A percentile compares a stretch with the other conserved stretches of the same genome.
Evolutionary conservation across 2,113 vertebrate species (phyloP).

Genomic region (Corydoras maculifer): DNA sequence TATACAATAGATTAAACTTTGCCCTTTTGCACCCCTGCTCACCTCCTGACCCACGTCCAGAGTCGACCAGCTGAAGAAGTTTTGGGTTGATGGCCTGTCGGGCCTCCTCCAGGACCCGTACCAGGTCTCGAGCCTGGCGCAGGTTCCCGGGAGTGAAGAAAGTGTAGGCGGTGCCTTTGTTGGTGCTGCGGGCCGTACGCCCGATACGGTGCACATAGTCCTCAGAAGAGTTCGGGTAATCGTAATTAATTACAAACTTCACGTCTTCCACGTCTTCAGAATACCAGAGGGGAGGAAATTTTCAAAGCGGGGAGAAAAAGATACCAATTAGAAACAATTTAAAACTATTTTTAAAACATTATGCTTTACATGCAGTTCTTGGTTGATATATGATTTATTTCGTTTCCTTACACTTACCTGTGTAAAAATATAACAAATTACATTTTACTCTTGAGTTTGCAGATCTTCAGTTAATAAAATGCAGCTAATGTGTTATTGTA

Average conservation of each 20-base stretch:
- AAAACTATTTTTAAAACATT: too few species aligned
- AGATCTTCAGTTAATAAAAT: too few species aligned
- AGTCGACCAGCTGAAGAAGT: conserved; percentile 89
- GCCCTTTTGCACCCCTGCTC: conserved; percentile 15
- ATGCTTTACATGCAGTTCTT: too few species aligned
- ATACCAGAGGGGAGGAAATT: background rate
- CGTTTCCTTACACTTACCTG: too few species aligned
- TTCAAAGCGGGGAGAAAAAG: background rate
- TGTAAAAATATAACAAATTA: too few species aligned
- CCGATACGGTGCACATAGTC: conserved; percentile 97
- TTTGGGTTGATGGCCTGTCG: conserved; percentile 96
- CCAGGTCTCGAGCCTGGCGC: conserved; percentile 89
- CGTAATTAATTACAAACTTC: conserved; percentile 99
- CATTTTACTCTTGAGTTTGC: too few species aligned
- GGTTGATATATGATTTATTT: too few species aligned
- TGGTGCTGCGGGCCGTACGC: conserved; percentile 93
- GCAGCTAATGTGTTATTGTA: too few species aligned
- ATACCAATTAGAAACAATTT: conserved; percentile 1
- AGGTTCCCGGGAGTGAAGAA: conserved; percentile 97
- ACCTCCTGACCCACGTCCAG: conserved; percentile 81
- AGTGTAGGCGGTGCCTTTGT: conserved; percentile 97
- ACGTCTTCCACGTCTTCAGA: conserved; percentile 91
- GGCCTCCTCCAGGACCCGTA: conserved; percentile 91
- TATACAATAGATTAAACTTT: too few species aligned
- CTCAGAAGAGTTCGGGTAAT: conserved; percentile 96